A percentile compares a stretch with the other conserved stretches of the same genome.
Evolutionary conservation across 2,797 vertebrate genomes (phyloP).

Genomic region (Coluber constrictor): DNA sequence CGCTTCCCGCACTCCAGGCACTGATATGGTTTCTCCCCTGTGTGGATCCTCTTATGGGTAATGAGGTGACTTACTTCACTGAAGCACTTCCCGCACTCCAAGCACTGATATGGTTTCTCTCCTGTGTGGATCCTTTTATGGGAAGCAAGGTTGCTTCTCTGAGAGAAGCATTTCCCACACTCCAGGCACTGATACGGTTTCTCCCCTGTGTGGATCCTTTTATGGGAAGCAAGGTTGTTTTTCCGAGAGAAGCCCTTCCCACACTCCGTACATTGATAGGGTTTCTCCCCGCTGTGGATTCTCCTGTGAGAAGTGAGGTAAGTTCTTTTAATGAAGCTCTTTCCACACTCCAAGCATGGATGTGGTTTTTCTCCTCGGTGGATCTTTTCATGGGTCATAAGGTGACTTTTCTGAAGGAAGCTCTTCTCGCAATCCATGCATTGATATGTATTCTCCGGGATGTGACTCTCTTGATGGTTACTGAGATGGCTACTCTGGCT

Average conservation of each 20-base stretch:
- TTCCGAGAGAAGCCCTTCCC: background rate
- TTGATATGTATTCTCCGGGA: background rate
- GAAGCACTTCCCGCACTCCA: too few relatives aligned
- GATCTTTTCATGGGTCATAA: background rate
- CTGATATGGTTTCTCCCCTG: too few relatives aligned
- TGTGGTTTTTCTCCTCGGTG: background rate
- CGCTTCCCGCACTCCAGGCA: too few relatives aligned
- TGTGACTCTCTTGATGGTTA: background rate
- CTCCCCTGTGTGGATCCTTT: background rate
- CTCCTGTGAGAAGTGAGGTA: background rate
- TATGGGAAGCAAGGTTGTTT: background rate
- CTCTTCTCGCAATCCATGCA: background rate
- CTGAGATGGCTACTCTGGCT: background rate
- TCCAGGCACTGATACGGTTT: background rate
- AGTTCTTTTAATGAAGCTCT: background rate
- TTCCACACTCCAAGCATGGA: background rate
- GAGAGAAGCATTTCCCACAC: background rate
- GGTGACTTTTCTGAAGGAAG: background rate
- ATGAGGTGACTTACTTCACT: too few relatives aligned
- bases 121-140: background rate
- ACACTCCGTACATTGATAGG: background rate
- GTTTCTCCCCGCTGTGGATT: background rate
- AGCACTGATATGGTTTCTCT: background rate
- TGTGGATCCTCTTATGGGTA: too few relatives aligned
- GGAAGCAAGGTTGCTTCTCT: background rate